Base-by-base conservation (phyloP, 2,888 invertebrate genomes). In the Machimus atricapillus region DNA sequence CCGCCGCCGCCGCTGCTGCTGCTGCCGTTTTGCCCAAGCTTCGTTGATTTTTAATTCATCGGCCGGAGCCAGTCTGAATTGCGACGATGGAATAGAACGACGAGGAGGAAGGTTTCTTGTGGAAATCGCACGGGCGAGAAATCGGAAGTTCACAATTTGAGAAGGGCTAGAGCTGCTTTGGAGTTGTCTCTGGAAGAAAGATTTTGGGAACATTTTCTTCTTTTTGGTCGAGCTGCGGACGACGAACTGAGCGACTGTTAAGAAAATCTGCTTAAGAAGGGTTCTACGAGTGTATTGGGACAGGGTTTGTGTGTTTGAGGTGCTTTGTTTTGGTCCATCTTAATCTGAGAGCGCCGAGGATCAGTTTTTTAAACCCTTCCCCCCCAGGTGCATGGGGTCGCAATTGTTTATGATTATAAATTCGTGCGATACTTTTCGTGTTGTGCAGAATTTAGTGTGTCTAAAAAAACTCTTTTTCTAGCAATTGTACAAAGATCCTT, bases 21-120 rank as follows among this genome's bases (percentile, higher is more conserved):
- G 66, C 76, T 81, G 52, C 81, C 56, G 52, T 81, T 81, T 0
- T 34, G 52, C 81, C 31, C 37, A 66, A 83, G 83, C 66, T 83
- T 37, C 66, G 34, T 34, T 43, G 83, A 73, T 83, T 73, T 83
- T 83, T 83, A 73, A 73, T 83, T 73, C 83, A 83, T 40, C 58
- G 52, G 58, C 37, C 66, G 66, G 23, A 73, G 83, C 73, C 83
- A 83, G 83, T 83, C 83, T 73, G 83, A 83, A 83, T 83, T 83
- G 83, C 83, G 83, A 73, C 83, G 83, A 83, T 83, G 83, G 83
- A 83, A 83, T 83, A 83, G 73, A 73, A 83, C 58, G 83, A 83
- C 83, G 66, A 37, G 66, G 73, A 40, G 83, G 40, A 46, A 83
- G 81, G 83, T 83, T 73, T 83, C 83, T 83, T 83, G 83, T 66